Evolutionary conservation across 2,113 vertebrate genomes (phyloP).

Genomic region (Spea bombifrons): DNA sequence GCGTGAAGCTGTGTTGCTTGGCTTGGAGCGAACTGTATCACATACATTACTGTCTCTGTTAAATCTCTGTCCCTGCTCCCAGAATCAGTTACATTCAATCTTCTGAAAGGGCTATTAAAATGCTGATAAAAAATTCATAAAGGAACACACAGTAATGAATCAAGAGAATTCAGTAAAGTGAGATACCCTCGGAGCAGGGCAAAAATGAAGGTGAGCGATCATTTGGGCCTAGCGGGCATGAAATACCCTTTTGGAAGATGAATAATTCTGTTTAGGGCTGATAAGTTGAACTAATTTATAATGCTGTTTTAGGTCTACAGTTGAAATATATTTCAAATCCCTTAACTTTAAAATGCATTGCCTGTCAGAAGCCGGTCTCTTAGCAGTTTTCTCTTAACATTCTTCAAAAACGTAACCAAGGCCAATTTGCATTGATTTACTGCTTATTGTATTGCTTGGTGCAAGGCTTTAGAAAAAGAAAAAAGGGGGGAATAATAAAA

Average conservation of each 20-base stretch:
- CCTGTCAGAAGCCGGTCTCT: slow-evolving; percentile 78
- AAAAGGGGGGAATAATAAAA: slow-evolving; percentile 48
- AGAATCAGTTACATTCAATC: slow-evolving; percentile 82
- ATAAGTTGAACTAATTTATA: slow-evolving; percentile 89
- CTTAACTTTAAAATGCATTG: slow-evolving; percentile 84
- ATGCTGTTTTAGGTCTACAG: slow-evolving; percentile 87
- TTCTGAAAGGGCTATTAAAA: slow-evolving; percentile 86
- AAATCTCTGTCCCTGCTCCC: slow-evolving; percentile 78
- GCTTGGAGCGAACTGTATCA: slow-evolving; percentile 73
- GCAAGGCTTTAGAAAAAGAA: slow-evolving; percentile 79
- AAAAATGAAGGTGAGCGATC: slow-evolving; percentile 85
- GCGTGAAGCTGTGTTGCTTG: slow-evolving; percentile 66
- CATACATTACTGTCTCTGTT: slow-evolving; percentile 79
- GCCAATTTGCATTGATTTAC: slow-evolving; percentile 85
- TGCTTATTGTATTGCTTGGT: slow-evolving; percentile 80
- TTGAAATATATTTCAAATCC: slow-evolving; percentile 86
- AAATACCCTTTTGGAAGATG: slow-evolving; percentile 90
- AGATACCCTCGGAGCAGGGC: slow-evolving; percentile 79
- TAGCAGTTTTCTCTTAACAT: slow-evolving; percentile 83
- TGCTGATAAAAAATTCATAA: slow-evolving; percentile 88
- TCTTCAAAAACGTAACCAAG: slow-evolving; percentile 80
- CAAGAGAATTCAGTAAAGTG: slow-evolving; percentile 82
- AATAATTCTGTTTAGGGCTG: slow-evolving; percentile 88
- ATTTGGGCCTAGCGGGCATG: slow-evolving; percentile 84
- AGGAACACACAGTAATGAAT: slow-evolving; percentile 84